Evolutionary conservation across 2,888 invertebrate genomes (phyloP).

Genomic region (Cryptus viduatorius): DNA sequence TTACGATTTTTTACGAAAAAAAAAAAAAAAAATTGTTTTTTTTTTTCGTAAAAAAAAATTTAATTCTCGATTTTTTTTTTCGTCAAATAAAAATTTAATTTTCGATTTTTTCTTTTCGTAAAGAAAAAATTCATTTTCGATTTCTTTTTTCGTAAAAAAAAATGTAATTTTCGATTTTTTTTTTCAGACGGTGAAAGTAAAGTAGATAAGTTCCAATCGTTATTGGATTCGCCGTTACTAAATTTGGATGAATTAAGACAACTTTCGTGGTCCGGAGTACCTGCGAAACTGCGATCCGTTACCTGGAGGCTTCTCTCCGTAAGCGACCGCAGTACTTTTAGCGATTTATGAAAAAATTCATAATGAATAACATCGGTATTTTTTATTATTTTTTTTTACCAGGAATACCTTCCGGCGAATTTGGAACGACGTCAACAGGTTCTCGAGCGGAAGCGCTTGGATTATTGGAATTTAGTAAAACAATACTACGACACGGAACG

Average conservation of each 20-base stretch:
- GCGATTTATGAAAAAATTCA: too few relatives aligned
- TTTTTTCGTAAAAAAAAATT: too few relatives aligned
- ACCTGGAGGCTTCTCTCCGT: slow-evolving; percentile 90
- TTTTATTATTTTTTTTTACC: slow-evolving; percentile 85
- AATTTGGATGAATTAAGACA: slow-evolving; percentile 95
- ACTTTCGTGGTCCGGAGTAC: slow-evolving; percentile 98
- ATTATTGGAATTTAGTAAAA: slow-evolving; percentile 97
- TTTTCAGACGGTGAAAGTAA: slow-evolving; percentile 89
- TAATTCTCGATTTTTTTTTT: slow-evolving; percentile 13
- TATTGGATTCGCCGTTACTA: slow-evolving; percentile 91
- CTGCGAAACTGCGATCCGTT: slow-evolving; percentile 91
- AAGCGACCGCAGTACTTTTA: slow-evolving; percentile 76
- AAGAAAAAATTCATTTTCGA: not conserved
- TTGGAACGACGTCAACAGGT: slow-evolving; percentile 95
- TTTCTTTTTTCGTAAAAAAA: slow-evolving; percentile 25
- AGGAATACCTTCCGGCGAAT: slow-evolving; percentile 98
- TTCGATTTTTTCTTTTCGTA: slow-evolving; percentile 19
- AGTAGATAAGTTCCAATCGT: slow-evolving; percentile 93
- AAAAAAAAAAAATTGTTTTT: too few relatives aligned
- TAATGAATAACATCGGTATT: not conserved
- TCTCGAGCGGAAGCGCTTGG: slow-evolving; percentile 95
- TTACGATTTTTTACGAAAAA: not conserved
- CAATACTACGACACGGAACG: slow-evolving; percentile 98
- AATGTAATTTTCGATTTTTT: not conserved
- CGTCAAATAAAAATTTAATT: not conserved